phyloP scores from a whole-genome alignment of 2,113 vertebrate species.

The Dasyornis broadbenti region DNA sequence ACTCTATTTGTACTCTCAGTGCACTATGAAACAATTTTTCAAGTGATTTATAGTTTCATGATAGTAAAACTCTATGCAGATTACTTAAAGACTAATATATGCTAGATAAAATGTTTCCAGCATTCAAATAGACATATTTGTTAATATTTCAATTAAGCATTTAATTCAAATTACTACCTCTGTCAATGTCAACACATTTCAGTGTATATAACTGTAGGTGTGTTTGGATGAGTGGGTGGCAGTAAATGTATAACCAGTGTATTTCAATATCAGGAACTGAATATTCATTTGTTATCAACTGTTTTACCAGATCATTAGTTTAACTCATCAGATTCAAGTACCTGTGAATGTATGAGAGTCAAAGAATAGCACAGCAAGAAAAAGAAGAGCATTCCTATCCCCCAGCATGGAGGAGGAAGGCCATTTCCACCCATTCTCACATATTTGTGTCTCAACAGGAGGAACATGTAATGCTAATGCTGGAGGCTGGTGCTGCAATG shows the following conservation, averaged over 20 bases:
- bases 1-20: neutral
- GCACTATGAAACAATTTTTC: neutral
- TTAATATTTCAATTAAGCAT: neutral
- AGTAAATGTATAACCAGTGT: neutral
- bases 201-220: neutral
- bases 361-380: neutral
- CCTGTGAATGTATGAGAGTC: neutral
- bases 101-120: neutral
- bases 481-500: neutral
- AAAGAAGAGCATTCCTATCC: neutral
- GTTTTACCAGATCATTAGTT: neutral
- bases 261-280: neutral
- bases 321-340: neutral
- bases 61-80: neutral
- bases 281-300: neutral
- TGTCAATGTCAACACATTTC: neutral
- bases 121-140: neutral
- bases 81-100: neutral
- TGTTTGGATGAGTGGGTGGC: neutral
- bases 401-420: neutral
- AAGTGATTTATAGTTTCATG: neutral
- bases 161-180: neutral
- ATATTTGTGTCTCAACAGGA: neutral
- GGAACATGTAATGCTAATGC: rapidly evolving
- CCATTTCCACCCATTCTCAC: neutral